phyloP scores from a whole-genome alignment of 2,888 invertebrate genomes.

The Agrotis puta region DNA sequence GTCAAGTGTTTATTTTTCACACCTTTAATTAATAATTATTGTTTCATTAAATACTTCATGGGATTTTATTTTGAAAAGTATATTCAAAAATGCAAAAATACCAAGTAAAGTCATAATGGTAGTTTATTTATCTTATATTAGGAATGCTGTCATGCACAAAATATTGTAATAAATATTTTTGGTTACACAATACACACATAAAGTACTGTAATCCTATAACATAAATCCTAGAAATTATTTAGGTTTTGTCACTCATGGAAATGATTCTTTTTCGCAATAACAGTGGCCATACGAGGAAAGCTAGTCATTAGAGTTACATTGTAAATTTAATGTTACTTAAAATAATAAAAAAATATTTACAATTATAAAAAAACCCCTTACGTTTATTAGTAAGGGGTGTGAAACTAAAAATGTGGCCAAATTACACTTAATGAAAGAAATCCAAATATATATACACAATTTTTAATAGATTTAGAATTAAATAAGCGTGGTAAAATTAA shows the following conservation, averaged over 20 bases:
- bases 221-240: constrained; percentile 60
- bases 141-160: constrained; percentile 31
- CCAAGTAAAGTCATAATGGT: neutral
- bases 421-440: constrained; percentile 89
- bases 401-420: constrained; percentile 90
- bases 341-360: constrained; percentile 86
- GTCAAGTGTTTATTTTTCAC: constrained; percentile 31
- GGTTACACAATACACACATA: constrained; percentile 69
- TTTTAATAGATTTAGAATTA: constrained; percentile 81
- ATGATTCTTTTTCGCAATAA: constrained; percentile 73
- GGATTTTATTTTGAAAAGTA: neutral
- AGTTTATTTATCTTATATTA: neutral
- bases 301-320: constrained; percentile 90
- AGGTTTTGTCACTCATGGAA: constrained; percentile 61
- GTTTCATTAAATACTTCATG: neutral
- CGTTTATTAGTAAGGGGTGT: constrained; percentile 85
- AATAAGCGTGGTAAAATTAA: constrained; percentile 66
- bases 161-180: constrained; percentile 55
- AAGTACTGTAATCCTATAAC: constrained; percentile 61
- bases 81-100: neutral
- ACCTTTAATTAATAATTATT: constrained; percentile 15
- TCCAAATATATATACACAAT: constrained; percentile 90
- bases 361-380: constrained; percentile 82
- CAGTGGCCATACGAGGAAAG: constrained; percentile 89
- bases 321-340: constrained; percentile 85